Base-by-base conservation (phyloP, 2,888 invertebrate genomes). In the Dryomyza anilis region DNA sequence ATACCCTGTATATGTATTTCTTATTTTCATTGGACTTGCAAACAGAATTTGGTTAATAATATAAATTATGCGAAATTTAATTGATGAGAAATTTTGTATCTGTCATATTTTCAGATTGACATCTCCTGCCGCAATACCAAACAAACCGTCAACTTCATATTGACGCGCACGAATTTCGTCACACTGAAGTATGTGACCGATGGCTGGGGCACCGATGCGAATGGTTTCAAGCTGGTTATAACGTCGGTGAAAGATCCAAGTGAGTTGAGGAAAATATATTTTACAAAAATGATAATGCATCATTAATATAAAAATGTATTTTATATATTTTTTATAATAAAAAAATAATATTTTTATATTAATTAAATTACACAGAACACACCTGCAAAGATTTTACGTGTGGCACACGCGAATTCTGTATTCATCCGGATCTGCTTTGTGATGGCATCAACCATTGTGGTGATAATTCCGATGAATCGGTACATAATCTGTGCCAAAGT, bases 401-500 rank as follows among this genome's bases (percentile, higher is more conserved):
- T 84, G 91, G 89, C 78, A 88, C 91, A 78, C 90, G 93, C 71
- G 92, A 94, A 84, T 93, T 95, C 86, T 97, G 96, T 87, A 95
- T 96, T 78, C 91, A 93, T 82, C 91, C 91, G 67, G 95, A 95
- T 83, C 87, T 97, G 67, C 89, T 93, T 74, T 96, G 96, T 85
- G 96, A 97, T 85, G 92, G 92, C 65, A 90, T 96, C 71, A 93
- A 95, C 85, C 96, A 97, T 84, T 96, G 96, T 83, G 95, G 92
- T 57, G 95, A 96, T 84, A 94, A 93, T 71, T 95, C 95, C 57
- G 96, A 96, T 81, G 96, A 96, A 85, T 91, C 91, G 73, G 89
- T 91, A 78, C 90, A 91, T 76, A 89, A 90, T 69, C 87, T 92
- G 74, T 96, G 96, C 85, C 90, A 93, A 84, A 92, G 95, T 95